Conservation (phyloP, 2,797 vertebrate genomes). For the Sebastiscus tertius region DNA sequence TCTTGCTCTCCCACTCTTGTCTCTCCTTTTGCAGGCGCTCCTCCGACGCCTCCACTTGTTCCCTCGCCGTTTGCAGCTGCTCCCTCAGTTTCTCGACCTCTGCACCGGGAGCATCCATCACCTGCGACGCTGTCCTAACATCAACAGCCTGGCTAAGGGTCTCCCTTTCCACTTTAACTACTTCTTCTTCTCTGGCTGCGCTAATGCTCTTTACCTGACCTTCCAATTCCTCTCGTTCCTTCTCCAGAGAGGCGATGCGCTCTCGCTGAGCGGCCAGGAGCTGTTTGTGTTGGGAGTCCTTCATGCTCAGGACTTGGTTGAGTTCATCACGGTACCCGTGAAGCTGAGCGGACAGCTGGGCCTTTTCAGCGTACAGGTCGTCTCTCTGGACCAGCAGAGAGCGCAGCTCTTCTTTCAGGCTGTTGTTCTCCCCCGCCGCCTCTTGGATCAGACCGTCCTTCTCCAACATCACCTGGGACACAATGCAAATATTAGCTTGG, state of each 20-base stretch:
- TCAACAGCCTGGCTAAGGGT: slow-evolving; percentile 78
- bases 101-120: slow-evolving; percentile 73
- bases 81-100: slow-evolving; percentile 85
- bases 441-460: slow-evolving; percentile 96
- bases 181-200: slow-evolving; percentile 56
- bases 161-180: slow-evolving; percentile 76
- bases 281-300: slow-evolving; percentile 95
- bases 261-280: slow-evolving; percentile 87
- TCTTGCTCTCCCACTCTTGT: slow-evolving; percentile 77
- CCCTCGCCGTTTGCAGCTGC: slow-evolving; percentile 79
- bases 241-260: slow-evolving; percentile 84
- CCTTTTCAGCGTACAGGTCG: slow-evolving; percentile 94
- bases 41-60: slow-evolving; percentile 76
- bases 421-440: slow-evolving; percentile 93
- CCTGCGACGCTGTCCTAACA: slow-evolving; percentile 30
- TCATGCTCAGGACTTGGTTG: slow-evolving; percentile 93
- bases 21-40: slow-evolving; percentile 78
- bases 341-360: slow-evolving; percentile 91
- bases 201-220: slow-evolving; percentile 72
- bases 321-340: slow-evolving; percentile 91
- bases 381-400: slow-evolving; percentile 88
- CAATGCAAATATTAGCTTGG: not conserved
- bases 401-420: slow-evolving; percentile 92
- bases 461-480: slow-evolving; percentile 85
- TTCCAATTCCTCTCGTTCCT: slow-evolving; percentile 78